Conservation (phyloP, 2,113 vertebrate genomes). For the Rana temporaria region DNA sequence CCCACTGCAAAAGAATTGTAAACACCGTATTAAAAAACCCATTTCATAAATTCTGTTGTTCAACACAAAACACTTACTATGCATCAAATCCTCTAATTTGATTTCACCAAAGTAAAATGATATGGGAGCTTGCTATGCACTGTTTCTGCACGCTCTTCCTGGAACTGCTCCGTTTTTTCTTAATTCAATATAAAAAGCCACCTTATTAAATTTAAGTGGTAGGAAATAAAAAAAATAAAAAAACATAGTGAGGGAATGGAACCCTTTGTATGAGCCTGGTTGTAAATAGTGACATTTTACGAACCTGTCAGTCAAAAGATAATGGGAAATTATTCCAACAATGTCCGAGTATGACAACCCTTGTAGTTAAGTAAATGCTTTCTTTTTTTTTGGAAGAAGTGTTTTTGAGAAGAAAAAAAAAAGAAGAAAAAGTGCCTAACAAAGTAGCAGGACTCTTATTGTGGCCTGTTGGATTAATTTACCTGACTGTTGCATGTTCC, state of each 20-base stretch:
- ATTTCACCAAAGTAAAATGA: slow-evolving; percentile 22
- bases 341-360: not conserved
- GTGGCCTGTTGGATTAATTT: slow-evolving; percentile 40
- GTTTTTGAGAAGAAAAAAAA: not conserved
- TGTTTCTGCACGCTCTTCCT: not conserved
- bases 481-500: slow-evolving; percentile 50
- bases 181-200: slow-evolving; percentile 18
- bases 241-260: not conserved
- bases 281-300: not conserved
- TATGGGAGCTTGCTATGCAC: slow-evolving; percentile 10
- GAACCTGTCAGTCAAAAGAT: not conserved
- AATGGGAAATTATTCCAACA: slow-evolving; percentile 2
- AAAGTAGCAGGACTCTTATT: slow-evolving; percentile 41
- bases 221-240: not conserved
- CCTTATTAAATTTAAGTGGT: slow-evolving; percentile 8
- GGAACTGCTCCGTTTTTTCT: not conserved
- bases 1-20: slow-evolving; percentile 18
- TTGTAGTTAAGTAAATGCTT: not conserved
- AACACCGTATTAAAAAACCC: slow-evolving; percentile 41
- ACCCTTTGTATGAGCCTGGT: not conserved
- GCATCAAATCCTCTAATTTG: slow-evolving; percentile 35
- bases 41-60: slow-evolving; percentile 22
- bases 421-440: not conserved
- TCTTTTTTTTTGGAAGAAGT: slow-evolving; percentile 19
- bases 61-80: slow-evolving; percentile 23